Evolutionary conservation across 2,888 invertebrate genomes (phyloP).

Genomic region (Drosophila tripunctata): DNA sequence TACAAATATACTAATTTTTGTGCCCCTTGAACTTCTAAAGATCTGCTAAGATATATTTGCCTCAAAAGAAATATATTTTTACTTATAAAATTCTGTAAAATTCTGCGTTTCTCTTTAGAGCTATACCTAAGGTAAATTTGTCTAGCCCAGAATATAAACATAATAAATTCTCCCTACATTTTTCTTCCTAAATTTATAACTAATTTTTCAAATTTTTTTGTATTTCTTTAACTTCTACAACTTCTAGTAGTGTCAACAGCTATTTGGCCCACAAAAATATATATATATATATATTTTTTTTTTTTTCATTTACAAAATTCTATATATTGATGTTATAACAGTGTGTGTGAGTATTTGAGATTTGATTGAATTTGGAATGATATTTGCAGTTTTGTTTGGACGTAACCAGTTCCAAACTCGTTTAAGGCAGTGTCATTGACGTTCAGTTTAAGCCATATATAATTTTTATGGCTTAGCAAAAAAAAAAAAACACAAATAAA

Average conservation of each 20-base stretch:
- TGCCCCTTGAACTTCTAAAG: too few relatives aligned
- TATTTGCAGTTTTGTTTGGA: constrained; percentile 35
- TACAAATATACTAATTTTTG: too few relatives aligned
- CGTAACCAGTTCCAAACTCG: constrained; percentile 61
- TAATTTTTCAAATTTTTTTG: neutral
- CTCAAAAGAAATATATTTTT: too few relatives aligned
- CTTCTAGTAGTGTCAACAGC: too few relatives aligned
- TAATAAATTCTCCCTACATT: neutral
- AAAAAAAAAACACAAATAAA: constrained; percentile 12
- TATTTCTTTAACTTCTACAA: too few relatives aligned
- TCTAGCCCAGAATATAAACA: neutral
- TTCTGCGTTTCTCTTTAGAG: neutral
- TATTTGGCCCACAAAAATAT: constrained; percentile 6
- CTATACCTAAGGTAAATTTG: neutral
- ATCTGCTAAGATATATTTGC: too few relatives aligned
- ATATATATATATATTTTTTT: neutral
- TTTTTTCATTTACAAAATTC: too few relatives aligned
- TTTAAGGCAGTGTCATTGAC: constrained; percentile 57
- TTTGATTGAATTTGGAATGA: constrained; percentile 25
- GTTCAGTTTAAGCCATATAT: constrained; percentile 22
- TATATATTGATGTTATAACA: neutral
- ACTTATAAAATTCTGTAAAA: too few relatives aligned
- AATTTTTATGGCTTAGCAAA: constrained; percentile 29
- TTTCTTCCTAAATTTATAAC: neutral
- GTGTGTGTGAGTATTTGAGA: neutral